Evolutionary conservation across 2,797 vertebrate genomes (phyloP), one percentile per base, ranked within the genome.

Genomic region (Melanotaenia parkinsoni): DNA sequence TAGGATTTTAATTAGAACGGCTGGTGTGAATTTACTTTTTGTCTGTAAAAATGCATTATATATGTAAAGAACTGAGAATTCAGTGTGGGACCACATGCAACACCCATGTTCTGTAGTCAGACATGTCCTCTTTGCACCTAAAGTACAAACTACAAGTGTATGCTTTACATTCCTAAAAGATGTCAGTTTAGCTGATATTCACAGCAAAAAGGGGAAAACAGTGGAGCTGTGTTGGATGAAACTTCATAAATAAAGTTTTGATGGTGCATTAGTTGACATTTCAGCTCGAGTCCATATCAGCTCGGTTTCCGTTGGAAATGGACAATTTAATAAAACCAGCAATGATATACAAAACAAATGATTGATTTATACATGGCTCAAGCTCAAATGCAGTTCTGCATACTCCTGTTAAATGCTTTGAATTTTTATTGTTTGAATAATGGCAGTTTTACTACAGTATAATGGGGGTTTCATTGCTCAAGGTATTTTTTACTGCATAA

Each of bases 121-220:
- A 58, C 64, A 37, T 56, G 22, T 62, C 68, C 45, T 24, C 45
- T 22, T 59, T 28, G 33, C 67, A 75, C 30, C 63, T 51, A 47
- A 65, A 56, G 26, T 40, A 20, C 26, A 60, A 70, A 71, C 51
- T 40, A 56, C 56, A 53, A 68, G 5, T 13, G 67, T 90, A 87
- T 88, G 79, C 76, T 87, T 87, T 88, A 58, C 68, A 67, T 79
- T 79, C 63, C 67, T 76, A 75, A 71, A 74, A 63, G 68, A 82
- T 87, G 80, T 86, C 79, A 79, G 70, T 20, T 58, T 77, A 79
- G 68, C 16, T 56, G 77, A 80, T 69, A 71, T 22, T 40, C 56
- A 60, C 70, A 80, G 74, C 20, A 58, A 33, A 61, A 59, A 59
- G 24, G 70, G 67, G 72, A 67, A 73, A 67, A 30, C 37, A 5